Evolutionary conservation across 35 echinoderm and acorn worm species (phyloP), one percentile per base, ranked within the genome.

Genomic region (Stichopus chloronotus): DNA sequence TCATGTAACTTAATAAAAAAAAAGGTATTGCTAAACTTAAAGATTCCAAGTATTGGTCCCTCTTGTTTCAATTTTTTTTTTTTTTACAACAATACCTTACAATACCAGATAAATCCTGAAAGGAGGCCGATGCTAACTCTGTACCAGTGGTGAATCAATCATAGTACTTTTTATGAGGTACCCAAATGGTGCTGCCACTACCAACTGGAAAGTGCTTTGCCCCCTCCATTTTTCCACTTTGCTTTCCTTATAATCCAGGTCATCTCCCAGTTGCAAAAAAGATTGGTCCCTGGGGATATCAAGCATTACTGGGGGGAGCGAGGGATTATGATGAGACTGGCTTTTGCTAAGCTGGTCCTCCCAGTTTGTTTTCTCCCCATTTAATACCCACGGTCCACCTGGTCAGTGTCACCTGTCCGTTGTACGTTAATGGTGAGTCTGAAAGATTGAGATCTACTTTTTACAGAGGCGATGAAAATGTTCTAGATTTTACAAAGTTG

Each of bases 391-490:
- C 5, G 17, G 82, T 85, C 82, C 82, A 85, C 82, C 82, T 85
- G 82, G 82, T 58, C n/a, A 22, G n/a, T 85, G 82, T 85, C 55
- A 85, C 82, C 82, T 85, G 82, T 85, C 82, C 82, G 4, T 79
- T 43, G 30, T 43, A 43, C 30, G 30, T 43, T 43, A 43, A 79
- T 65, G 61, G 11, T 20, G 13, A 21, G 69, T 74, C 13, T 3
- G 13, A 19, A 7, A 74, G 69, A 7, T 74, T 74, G 4, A 74
- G 69, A 20, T 7, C 69, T 43, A 3, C 30, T 3, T 43, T 43
- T 43, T 43, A 43, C 30, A 43, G 30, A 43, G 30, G 30, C 3
- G 30, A 43, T 43, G 1, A 43, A 43, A 43, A 43, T 43, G 30
- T 0, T 43, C 30, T 43, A 43, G 30, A 43, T 43, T 43, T 43